These are phyloP conservation scores for Rhyacophila evoluta DNA, from an alignment of 2,888 invertebrate genomes.

Conservation along the genomic window DNA sequence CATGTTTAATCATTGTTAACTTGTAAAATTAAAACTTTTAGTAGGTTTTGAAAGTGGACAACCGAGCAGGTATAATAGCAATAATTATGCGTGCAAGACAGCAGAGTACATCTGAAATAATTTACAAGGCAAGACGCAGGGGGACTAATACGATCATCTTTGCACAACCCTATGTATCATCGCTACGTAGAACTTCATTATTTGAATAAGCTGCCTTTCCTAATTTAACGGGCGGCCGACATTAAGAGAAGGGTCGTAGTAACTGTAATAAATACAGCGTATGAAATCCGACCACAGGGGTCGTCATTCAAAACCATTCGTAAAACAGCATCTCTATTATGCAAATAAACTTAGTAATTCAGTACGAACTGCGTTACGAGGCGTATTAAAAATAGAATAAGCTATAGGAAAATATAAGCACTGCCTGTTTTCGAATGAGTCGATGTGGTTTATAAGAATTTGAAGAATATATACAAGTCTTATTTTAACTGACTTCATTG, in stretches of 20 bases:
- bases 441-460: too few relatives aligned
- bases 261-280: conserved; percentile 49
- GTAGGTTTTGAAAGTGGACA: too few relatives aligned
- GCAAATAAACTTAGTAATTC: background rate
- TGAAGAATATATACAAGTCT: too few relatives aligned
- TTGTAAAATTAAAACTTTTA: too few relatives aligned
- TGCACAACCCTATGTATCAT: background rate
- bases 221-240: conserved; percentile 43
- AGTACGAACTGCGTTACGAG: background rate
- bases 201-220: background rate
- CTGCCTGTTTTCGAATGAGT: too few relatives aligned
- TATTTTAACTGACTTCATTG: too few relatives aligned
- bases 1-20: too few relatives aligned
- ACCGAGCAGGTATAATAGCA: too few relatives aligned
- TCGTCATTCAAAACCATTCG: conserved; percentile 23
- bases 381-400: background rate
- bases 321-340: background rate
- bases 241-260: conserved; percentile 45
- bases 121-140: background rate
- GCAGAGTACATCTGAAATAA: background rate
- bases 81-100: too few relatives aligned
- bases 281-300: conserved; percentile 13
- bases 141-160: background rate
- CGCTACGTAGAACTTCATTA: background rate
- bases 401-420: too few relatives aligned